These are phyloP conservation scores for Sarcophaga caerulescens DNA, from an alignment of 2,888 invertebrate species.

Conservation along the genomic window DNA sequence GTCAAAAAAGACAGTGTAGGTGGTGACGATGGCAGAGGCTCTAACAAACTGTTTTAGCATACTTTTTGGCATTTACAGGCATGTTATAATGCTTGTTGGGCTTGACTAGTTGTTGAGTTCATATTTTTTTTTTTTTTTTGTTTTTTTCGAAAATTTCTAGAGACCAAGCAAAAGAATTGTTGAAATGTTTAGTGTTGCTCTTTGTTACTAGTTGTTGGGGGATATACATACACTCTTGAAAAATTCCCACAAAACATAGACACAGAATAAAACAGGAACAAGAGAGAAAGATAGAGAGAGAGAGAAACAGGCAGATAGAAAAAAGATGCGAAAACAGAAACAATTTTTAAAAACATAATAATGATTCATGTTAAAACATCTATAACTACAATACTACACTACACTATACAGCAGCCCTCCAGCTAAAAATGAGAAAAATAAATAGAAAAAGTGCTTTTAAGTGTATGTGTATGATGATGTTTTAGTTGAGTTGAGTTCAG, in stretches of 20 bases:
- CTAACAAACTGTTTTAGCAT: neutral
- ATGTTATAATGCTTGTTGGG: conserved; percentile 27
- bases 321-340: conserved; percentile 1
- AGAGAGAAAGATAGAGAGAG: too few species aligned
- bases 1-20: neutral
- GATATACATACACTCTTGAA: conserved; percentile 4
- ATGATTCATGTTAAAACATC: conserved; percentile 33
- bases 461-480: too few species aligned
- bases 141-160: neutral
- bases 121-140: neutral
- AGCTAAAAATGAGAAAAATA: conserved; percentile 8
- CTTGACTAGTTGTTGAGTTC: conserved; percentile 54
- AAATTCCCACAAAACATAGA: neutral
- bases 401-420: conserved; percentile 31
- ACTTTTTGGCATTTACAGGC: conserved; percentile 35
- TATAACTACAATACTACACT: neutral
- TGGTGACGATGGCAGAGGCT: neutral
- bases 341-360: conserved; percentile 5
- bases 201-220: conserved; percentile 24
- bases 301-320: neutral
- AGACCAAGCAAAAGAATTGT: conserved; percentile 4
- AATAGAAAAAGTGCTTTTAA: too few species aligned
- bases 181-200: conserved; percentile 7
- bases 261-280: neutral
- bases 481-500: too few species aligned